Evolutionary conservation across 2,113 vertebrate species (phyloP), one percentile per base, ranked within the genome.

Genomic region (Oreochromis spilurus): DNA sequence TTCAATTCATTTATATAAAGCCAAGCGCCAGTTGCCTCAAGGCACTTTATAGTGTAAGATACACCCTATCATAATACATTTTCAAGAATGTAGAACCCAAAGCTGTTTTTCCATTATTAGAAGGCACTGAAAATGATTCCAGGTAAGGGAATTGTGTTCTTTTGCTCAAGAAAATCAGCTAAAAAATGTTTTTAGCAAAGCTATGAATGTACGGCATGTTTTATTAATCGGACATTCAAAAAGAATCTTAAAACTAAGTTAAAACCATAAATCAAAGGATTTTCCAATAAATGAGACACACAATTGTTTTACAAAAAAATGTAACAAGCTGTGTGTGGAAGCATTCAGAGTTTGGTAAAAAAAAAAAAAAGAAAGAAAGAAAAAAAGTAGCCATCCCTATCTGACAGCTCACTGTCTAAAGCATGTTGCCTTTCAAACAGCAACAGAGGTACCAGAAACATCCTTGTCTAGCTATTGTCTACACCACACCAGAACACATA

Each of bases 21-120:
- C 58, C 58, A 65, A 36, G 6, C 2, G 2, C 17, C 2, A 38
- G 10, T 38, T 38, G 0, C 19, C 31, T n/a, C 60, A 12, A 38
- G 19, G 10, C 6, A 7, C 60, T 13, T 65, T 65, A 38, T 38
- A 65, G n/a, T 65, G 34, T 65, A 65, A 65, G 34, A 38, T 38
- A 7, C 17, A n/a, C 2, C 31, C 4, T 65, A 38, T 36, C 34
- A 65, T 12, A 65, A 65, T 2, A 65, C 34, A 38, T 65, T 38
- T 60, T 65, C 19, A 65, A 65, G 10, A 65, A 43, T 70, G 4
- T 70, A 70, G 7, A 43, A 43, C 36, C n/a, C 36, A 70, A 70
- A 43, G 0, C 38, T 70, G n/a, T 43, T 43, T 70, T 3, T 6
- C 3, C n/a, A 24, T 43, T 70, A 70, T 0, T 43, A 40, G 62